Conservation (phyloP, 2,797 vertebrate species). For the Eospalax fontanierii region DNA sequence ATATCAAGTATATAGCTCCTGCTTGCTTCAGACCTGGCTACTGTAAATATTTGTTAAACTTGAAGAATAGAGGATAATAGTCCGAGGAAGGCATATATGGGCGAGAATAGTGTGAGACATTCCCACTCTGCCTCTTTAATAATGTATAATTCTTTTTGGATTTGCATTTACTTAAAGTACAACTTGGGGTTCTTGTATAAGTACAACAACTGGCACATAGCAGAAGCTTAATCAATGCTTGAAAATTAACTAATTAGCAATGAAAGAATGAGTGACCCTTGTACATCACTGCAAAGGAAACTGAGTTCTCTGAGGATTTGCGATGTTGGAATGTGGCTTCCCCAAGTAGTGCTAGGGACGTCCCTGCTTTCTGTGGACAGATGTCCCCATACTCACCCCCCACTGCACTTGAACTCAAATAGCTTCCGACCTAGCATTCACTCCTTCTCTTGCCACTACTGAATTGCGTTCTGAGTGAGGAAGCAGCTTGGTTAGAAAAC, state of each 20-base stretch:
- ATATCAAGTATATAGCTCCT: not conserved
- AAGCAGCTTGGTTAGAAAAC: conserved; percentile 84
- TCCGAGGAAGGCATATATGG: not conserved
- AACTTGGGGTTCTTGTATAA: not conserved
- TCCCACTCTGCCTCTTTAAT: conserved; percentile 14
- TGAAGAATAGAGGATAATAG: not conserved
- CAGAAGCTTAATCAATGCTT: not conserved
- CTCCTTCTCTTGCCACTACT: conserved; percentile 52
- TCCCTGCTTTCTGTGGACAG: not conserved
- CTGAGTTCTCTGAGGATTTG: not conserved
- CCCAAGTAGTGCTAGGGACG: not conserved
- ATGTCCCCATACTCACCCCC: not conserved
- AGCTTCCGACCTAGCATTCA: conserved; percentile 39
- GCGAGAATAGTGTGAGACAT: not conserved
- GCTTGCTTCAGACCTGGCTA: not conserved
- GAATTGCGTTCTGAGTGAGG: conserved; percentile 81
- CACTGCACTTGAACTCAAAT: not conserved
- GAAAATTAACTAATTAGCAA: not conserved
- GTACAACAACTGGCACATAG: not conserved
- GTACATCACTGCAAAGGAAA: not conserved
- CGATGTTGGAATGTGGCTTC: not conserved
- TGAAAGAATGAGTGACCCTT: not conserved
- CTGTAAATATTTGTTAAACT: conserved; percentile 44
- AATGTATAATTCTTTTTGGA: not conserved
- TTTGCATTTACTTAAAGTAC: not conserved